Evolutionary conservation across 2,113 vertebrate species (phyloP).

Genomic region (Catharus fuscescens): DNA sequence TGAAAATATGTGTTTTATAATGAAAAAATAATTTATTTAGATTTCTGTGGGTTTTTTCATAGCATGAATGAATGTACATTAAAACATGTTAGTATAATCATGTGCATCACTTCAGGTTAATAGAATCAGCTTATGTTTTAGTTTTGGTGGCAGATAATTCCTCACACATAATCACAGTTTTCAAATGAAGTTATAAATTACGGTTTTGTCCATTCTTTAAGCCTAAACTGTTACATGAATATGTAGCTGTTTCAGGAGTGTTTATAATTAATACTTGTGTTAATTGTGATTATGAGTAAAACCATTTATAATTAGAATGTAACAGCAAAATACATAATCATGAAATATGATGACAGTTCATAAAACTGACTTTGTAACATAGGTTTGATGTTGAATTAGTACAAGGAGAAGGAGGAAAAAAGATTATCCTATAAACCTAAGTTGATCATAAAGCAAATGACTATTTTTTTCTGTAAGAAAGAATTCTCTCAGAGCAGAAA

Average conservation of each 20-base stretch:
- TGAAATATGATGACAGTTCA: not conserved
- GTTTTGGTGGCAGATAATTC: not conserved
- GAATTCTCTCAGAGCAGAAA: not conserved
- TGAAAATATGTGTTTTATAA: not conserved
- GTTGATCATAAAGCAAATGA: not conserved
- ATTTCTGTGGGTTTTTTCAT: not conserved
- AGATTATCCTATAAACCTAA: not conserved
- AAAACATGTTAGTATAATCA: not conserved
- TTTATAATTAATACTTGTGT: not conserved
- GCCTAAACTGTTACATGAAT: not conserved
- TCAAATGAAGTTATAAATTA: not conserved
- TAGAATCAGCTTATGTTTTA: not conserved
- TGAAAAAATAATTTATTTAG: rapidly evolving
- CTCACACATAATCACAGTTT: not conserved
- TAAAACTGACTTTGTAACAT: not conserved
- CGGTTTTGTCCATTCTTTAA: not conserved
- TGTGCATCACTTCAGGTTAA: not conserved
- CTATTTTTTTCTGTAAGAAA: not conserved
- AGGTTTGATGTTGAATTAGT: not conserved
- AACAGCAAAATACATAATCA: not conserved
- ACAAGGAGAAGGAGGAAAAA: not conserved
- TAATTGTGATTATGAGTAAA: not conserved
- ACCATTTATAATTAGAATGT: not conserved
- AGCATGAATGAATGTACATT: not conserved
- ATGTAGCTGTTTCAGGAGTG: not conserved